These are phyloP conservation scores for Manis crassicaudata DNA, from an alignment of 2,797 vertebrate species.

Conservation along the genomic window DNA sequence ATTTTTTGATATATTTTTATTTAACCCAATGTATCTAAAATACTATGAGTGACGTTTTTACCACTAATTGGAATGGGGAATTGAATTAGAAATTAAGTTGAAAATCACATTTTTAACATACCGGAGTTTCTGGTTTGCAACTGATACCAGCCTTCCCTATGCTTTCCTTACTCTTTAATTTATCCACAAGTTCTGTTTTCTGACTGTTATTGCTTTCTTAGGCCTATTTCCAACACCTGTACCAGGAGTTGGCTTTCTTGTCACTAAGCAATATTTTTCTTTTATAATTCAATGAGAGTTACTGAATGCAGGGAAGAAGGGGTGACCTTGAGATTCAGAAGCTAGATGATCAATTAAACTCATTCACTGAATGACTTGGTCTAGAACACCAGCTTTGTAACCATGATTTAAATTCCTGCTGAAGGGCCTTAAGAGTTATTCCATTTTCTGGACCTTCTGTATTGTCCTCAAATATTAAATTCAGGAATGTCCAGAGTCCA, in stretches of 20 bases:
- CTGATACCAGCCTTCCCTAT: neutral
- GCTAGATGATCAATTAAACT: neutral
- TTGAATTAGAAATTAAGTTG: constrained; percentile 36
- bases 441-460: neutral
- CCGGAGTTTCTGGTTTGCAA: neutral
- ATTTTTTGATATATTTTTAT: constrained; percentile 30
- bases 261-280: neutral
- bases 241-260: neutral
- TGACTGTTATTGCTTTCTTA: neutral
- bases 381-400: neutral
- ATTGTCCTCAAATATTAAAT: constrained; percentile 23
- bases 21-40: neutral
- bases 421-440: neutral
- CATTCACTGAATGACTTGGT: neutral
- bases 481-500: neutral
- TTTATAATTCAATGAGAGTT: neutral
- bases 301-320: neutral
- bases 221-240: neutral
- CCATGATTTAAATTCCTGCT: neutral
- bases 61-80: neutral
- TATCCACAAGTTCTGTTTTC: neutral
- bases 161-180: neutral
- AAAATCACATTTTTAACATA: neutral
- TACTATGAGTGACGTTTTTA: constrained; percentile 11
- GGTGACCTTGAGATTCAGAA: neutral